Evolutionary conservation across 2,797 vertebrate genomes (phyloP), one percentile per base, ranked within the genome.

Genomic region (Gymnoscopelus microlampas): DNA sequence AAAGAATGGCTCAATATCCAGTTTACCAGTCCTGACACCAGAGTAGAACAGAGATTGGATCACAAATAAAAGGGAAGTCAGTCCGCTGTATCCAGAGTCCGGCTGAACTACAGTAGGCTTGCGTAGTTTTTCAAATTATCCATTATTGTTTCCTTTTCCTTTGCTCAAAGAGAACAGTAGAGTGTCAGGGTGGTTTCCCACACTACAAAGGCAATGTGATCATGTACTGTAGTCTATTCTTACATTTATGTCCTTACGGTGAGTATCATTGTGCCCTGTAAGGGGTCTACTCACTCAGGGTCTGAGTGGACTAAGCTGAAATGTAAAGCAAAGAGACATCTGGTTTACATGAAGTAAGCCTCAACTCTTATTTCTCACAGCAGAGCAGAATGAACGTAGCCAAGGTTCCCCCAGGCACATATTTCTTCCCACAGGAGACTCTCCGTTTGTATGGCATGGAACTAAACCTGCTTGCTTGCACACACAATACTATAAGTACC

Each of bases 301-400:
- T 82, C 74, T 80, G 67, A 59, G 82, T 70, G 67, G 81, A 70
- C 71, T 26, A 73, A 79, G 83, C 64, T 71, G 66, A 80, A 90
- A 90, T 78, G 74, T 83, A 89, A 88, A 89, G 81, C 83, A 81
- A 68, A 63, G 87, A 79, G 84, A 90, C 91, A 93, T 93, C 91
- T 93, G 93, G 92, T 94, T 94, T 93, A 90, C 88, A 91, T 93
- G 91, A 93, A 92, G 85, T 85, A 78, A 84, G 79, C 79, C 74
- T 86, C 78, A 55, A 83, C 83, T 87, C 77, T 77, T 89, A 80
- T 88, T 89, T 91, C 90, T 92, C 91, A 87, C 87, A 89, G 85
- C 77, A 66, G 87, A 88, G 77, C 88, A 89, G 86, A 83, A 88
- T 89, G 88, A 90, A 88, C 88, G 90, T 44, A 44, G 39, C 39